phyloP scores from a whole-genome alignment of 2,888 invertebrate genomes.

The Yponomeuta cagnagella region DNA sequence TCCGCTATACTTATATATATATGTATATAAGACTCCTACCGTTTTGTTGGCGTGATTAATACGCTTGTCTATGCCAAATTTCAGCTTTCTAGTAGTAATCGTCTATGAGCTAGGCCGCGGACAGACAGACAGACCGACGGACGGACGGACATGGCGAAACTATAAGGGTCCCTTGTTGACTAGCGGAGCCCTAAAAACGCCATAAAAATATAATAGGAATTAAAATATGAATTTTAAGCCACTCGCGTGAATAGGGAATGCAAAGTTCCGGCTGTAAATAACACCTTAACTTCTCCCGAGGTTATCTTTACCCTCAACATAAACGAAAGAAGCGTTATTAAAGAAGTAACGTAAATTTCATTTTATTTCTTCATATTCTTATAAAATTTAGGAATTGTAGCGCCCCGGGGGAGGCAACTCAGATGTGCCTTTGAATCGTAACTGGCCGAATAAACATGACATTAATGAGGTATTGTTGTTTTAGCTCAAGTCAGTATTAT shows the following conservation, averaged over 20 bases:
- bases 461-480: neutral
- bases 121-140: too few relatives aligned
- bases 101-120: too few relatives aligned
- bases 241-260: constrained; percentile 43
- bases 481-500: too few relatives aligned
- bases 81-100: too few relatives aligned
- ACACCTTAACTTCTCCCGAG: constrained; percentile 44
- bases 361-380: constrained; percentile 39
- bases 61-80: too few relatives aligned
- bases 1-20: too few relatives aligned
- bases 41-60: too few relatives aligned
- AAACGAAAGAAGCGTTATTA: constrained; percentile 28
- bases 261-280: constrained; percentile 45
- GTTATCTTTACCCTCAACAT: constrained; percentile 50
- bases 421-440: constrained; percentile 12
- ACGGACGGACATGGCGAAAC: too few relatives aligned
- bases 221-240: constrained; percentile 42
- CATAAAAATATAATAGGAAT: constrained; percentile 10
- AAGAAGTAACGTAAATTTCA: constrained; percentile 47
- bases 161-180: too few relatives aligned
- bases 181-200: neutral
- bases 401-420: constrained; percentile 20
- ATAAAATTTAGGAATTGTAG: constrained; percentile 43
- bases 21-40: too few relatives aligned
- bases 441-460: constrained; percentile 10